Evolutionary conservation across 2,113 vertebrate species (phyloP), one percentile per base, ranked within the genome.

Genomic region (Phrynosoma blainvillii): DNA sequence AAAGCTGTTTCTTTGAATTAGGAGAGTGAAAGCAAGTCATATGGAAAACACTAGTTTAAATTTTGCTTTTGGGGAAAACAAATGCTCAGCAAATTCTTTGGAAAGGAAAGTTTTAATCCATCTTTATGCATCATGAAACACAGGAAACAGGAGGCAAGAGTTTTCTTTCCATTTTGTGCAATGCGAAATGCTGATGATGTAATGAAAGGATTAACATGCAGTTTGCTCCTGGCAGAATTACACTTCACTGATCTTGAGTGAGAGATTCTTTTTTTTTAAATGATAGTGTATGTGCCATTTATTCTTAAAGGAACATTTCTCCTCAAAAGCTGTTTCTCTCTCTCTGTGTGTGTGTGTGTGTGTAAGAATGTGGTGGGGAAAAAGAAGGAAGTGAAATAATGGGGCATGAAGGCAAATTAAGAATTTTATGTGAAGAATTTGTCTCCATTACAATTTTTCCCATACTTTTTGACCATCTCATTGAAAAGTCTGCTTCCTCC

Each of bases 401-500:
- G 90, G 89, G 59, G 20, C 87, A 84, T 84, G 82, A 71, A 16
- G 77, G 32, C 9, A n/a, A 75, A 92, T 88, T 94, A 94, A 92
- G 88, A 88, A 68, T 92, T 91, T 84, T 87, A 92, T 82, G 73
- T 80, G 9, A 90, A 86, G 73, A 85, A 88, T 91, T 93, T 89
- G 65, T 62, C 3, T 23, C 84, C 40, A 47, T 54, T 0, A 0
- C 76, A 89, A 59, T 86, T 75, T 81, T 77, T 81, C 27, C 21
- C 32, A 18, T 88, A 59, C 85, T 94, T 95, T 36, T 95, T 89
- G 87, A 91, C 90, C 91, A 70, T 76, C 73, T 91, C 0, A 0
- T 20, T 94, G 91, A 88, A 93, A 94, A 86, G 87, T 77, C 90
- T 73, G 87, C 83, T 89, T 91, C 89, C 90, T 86, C 76, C 82